Evolutionary conservation across 1,140 invertebrate species (phyloP).

Genomic region (Plectrocnemia conspersa): DNA sequence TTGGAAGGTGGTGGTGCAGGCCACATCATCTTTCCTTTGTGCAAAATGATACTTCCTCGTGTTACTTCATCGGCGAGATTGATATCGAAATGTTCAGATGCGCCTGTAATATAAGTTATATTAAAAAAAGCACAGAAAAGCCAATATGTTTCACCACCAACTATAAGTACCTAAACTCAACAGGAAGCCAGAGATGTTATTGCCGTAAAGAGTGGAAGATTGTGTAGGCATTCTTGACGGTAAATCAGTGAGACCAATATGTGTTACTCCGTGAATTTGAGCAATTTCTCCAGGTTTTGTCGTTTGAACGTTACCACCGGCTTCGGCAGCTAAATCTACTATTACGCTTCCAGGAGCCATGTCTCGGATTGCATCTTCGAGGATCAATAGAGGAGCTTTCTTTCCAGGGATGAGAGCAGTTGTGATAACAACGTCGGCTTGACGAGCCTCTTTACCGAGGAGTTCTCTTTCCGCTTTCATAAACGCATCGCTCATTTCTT

Average conservation of each 20-base stretch:
- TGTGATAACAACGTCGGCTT: conserved; percentile 76
- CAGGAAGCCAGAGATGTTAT: conserved; percentile 86
- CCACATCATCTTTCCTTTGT: conserved; percentile 73
- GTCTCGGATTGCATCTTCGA: conserved; percentile 73
- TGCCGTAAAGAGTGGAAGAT: conserved; percentile 80
- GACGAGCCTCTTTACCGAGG: conserved; percentile 79
- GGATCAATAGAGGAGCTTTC: conserved; percentile 74
- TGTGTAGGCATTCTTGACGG: conserved; percentile 81
- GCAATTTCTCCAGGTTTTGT: conserved; percentile 75
- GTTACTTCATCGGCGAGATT: conserved; percentile 84
- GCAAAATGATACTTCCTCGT: conserved; percentile 72
- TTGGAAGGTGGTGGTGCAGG: conserved; percentile 65
- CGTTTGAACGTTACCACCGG: conserved; percentile 84
- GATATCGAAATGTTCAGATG: conserved; percentile 73
- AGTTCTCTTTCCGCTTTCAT: conserved; percentile 81
- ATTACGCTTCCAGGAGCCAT: conserved; percentile 90
- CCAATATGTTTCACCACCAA: conserved; percentile 49
- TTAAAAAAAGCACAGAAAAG: conserved; percentile 48
- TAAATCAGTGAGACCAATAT: conserved; percentile 82
- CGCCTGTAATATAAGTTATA: conserved; percentile 43
- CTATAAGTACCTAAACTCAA: conserved; percentile 63
- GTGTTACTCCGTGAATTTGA: conserved; percentile 72
- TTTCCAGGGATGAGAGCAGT: conserved; percentile 89
- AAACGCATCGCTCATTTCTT: conserved; percentile 88
- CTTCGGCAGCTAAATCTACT: conserved; percentile 85